Percentiles rank a stretch among this genome's conserved stretches.
These are phyloP conservation scores for Tetanocera ferruginea DNA, from an alignment of 2,888 invertebrate genomes.

Conservation along the genomic window DNA sequence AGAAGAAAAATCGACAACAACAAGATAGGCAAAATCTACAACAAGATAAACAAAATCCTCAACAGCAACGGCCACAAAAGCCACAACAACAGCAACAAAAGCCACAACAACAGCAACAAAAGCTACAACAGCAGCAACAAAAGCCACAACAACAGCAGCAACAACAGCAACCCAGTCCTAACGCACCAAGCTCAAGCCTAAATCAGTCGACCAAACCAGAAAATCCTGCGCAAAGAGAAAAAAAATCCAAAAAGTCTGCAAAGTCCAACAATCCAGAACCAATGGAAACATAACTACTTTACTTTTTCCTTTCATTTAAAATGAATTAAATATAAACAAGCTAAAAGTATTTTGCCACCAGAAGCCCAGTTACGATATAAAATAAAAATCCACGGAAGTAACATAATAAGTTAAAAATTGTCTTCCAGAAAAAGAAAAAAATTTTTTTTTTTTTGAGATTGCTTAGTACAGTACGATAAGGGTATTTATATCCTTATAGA, in stretches of 20 bases:
- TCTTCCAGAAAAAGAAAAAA: too few relatives aligned
- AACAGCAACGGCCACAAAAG: slow-evolving; percentile 26
- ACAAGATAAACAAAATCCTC: slow-evolving; percentile 33
- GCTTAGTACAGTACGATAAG: too few relatives aligned
- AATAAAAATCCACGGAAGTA: too few relatives aligned
- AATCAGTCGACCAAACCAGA: slow-evolving; percentile 25
- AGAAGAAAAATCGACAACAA: slow-evolving; percentile 43
- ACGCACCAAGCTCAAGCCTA: not conserved
- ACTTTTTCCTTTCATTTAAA: not conserved
- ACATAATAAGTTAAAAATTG: too few relatives aligned
- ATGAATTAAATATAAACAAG: not conserved
- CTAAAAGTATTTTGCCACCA: not conserved
- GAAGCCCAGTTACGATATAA: too few relatives aligned
- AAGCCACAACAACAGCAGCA: not conserved
- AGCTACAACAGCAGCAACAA: not conserved
- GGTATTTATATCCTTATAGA: too few relatives aligned
- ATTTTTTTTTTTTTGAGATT: too few relatives aligned
- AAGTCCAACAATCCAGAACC: slow-evolving; percentile 26
- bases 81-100: slow-evolving; percentile 19
- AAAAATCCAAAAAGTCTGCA: not conserved
- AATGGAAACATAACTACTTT: slow-evolving; percentile 35
- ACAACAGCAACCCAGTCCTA: slow-evolving; percentile 23
- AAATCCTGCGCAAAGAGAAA: slow-evolving; percentile 7
- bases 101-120: slow-evolving; percentile 1
- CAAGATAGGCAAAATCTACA: slow-evolving; percentile 31